Percentiles rank a stretch among this genome's conserved stretches.
These are phyloP conservation scores for Machimus atricapillus DNA, from an alignment of 2,888 invertebrate species.

Conservation along the genomic window DNA sequence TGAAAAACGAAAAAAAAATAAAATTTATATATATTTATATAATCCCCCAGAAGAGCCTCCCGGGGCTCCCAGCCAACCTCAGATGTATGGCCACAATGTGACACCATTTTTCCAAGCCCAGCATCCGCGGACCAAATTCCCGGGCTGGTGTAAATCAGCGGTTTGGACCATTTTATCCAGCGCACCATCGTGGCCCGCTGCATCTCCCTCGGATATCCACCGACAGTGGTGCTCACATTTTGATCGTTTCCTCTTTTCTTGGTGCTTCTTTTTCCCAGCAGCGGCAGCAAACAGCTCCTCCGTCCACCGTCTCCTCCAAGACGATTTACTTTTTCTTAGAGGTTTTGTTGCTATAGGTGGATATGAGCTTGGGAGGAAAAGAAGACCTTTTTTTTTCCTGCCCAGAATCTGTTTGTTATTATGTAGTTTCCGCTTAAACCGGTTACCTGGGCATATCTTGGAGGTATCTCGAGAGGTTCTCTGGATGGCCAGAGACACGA, in stretches of 20 bases:
- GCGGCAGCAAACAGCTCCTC: background rate
- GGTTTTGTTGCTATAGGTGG: background rate
- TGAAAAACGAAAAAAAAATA: background rate
- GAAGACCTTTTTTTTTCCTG: conserved; percentile 8
- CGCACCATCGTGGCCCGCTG: background rate
- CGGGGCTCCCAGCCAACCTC: background rate
- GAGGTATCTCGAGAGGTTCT: background rate
- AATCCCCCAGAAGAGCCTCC: background rate
- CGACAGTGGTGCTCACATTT: background rate
- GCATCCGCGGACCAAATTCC: background rate
- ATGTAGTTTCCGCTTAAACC: conserved; percentile 63
- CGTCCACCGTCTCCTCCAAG: background rate
- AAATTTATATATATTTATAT: background rate
- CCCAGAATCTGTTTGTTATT: conserved; percentile 49
- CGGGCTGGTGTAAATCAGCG: background rate
- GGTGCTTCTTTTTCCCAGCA: background rate
- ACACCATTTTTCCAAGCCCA: background rate
- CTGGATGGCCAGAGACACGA: background rate
- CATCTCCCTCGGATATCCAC: background rate
- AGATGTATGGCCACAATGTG: background rate
- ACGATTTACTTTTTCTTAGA: conserved; percentile 3
- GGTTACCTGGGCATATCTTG: conserved; percentile 53
- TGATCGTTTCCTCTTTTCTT: conserved; percentile 34
- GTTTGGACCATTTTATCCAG: background rate
- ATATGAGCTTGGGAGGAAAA: background rate